Evolutionary conservation across 2,888 invertebrate genomes (phyloP).

Genomic region (Pristionchus japonicus): DNA sequence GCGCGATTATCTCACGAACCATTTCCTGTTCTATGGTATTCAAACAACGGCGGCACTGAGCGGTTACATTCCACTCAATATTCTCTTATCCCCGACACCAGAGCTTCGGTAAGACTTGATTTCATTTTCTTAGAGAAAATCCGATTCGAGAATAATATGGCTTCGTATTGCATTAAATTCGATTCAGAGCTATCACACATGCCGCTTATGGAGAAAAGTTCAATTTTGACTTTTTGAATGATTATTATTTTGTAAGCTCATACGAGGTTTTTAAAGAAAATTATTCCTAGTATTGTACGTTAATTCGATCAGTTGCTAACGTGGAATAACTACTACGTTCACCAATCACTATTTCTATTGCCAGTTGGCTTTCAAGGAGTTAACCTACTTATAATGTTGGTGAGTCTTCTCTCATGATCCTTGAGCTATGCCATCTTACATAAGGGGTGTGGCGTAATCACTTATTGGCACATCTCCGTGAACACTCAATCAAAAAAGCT

Average conservation of each 20-base stretch:
- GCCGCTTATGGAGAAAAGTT: not conserved
- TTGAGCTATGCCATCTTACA: not conserved
- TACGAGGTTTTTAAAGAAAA: not conserved
- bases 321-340: not conserved
- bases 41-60: not conserved
- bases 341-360: not conserved
- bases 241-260: not conserved
- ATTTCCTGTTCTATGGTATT: not conserved
- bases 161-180: no score
- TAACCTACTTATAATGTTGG: not conserved
- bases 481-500: not conserved
- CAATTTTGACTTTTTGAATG: not conserved
- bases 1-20: not conserved
- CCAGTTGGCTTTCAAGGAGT: not conserved
- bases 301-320: not conserved
- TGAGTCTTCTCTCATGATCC: not conserved
- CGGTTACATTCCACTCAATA: not conserved
- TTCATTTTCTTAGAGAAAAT: not conserved
- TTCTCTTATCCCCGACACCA: not conserved
- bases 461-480: not conserved
- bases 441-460: not conserved
- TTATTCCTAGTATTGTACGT: no score
- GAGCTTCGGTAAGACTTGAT: not conserved
- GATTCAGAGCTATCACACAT: not conserved
- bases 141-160: no score